Evolutionary conservation across 2,797 vertebrate genomes (phyloP).

Genomic region (Squalus acanthias): DNA sequence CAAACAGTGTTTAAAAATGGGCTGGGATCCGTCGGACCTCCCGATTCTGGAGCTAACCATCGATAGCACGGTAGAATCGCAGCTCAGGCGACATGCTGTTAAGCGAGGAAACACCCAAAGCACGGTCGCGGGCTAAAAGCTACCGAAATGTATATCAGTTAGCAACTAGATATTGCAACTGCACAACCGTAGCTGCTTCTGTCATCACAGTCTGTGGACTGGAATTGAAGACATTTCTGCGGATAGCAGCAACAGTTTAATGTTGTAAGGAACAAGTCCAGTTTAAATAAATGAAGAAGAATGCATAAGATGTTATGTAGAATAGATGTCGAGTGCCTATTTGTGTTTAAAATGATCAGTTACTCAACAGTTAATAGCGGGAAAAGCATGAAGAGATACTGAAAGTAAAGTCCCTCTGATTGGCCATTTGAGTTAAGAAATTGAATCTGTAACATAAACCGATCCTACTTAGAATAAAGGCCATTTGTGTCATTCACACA

Average conservation of each 20-base stretch:
- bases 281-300: not conserved
- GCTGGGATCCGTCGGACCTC: too few relatives aligned
- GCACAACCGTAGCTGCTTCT: not conserved
- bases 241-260: not conserved
- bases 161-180: not conserved
- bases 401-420: not conserved
- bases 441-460: not conserved
- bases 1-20: too few relatives aligned
- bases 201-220: not conserved
- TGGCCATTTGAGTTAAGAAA: not conserved
- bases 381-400: not conserved
- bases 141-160: not conserved
- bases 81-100: not conserved
- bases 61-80: not conserved
- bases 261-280: not conserved
- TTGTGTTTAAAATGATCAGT: not conserved
- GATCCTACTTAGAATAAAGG: not conserved
- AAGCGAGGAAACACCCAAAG: not conserved
- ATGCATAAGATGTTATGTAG: not conserved
- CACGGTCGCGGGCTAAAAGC: not conserved
- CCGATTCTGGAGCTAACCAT: not conserved
- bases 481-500: not conserved
- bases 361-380: not conserved
- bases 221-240: not conserved
- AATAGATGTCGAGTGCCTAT: not conserved